These are phyloP conservation scores for Scaptomyza graminum DNA, from an alignment of 1,140 invertebrate genomes.

Conservation along the genomic window DNA sequence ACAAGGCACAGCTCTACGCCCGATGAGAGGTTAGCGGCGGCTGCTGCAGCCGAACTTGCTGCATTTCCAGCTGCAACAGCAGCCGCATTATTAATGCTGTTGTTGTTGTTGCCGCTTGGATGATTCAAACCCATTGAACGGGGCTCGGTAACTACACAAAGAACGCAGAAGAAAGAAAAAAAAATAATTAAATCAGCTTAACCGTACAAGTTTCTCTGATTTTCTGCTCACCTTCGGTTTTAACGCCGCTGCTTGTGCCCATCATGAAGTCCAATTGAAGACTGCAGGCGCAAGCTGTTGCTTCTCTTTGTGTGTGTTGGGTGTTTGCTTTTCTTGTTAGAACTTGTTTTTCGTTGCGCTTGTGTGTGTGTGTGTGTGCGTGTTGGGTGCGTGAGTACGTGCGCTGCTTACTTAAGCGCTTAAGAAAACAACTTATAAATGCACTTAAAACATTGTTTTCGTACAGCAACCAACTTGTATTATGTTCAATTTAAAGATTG, in stretches of 20 bases:
- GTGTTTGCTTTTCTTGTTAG: slow-evolving; percentile 60
- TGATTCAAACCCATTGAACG: slow-evolving; percentile 60
- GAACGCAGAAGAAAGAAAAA: slow-evolving; percentile 1
- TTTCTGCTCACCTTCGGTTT: slow-evolving; percentile 74
- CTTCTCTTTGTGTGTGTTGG: slow-evolving; percentile 53
- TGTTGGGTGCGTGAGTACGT: slow-evolving; percentile 35
- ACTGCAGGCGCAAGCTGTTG: slow-evolving; percentile 55
- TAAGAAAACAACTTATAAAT: slow-evolving; percentile 24
- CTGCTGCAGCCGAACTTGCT: slow-evolving; percentile 40
- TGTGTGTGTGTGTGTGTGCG: slow-evolving; percentile 37
- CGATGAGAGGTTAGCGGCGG: slow-evolving; percentile 75
- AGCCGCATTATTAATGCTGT: slow-evolving; percentile 49
- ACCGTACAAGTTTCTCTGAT: slow-evolving; percentile 46
- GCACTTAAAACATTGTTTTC: slow-evolving; percentile 23
- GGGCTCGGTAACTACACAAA: slow-evolving; percentile 53
- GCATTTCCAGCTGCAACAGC: slow-evolving; percentile 45
- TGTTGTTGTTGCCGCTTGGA: slow-evolving; percentile 29
- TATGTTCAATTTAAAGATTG: slow-evolving; percentile 26
- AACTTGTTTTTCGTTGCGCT: slow-evolving; percentile 58
- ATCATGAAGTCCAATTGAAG: slow-evolving; percentile 44
- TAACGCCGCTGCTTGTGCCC: slow-evolving; percentile 76
- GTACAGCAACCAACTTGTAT: background rate
- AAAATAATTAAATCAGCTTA: slow-evolving; percentile 18
- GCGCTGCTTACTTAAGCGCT: slow-evolving; percentile 38
- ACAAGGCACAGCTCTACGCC: slow-evolving; percentile 94